Evolutionary conservation across 2,113 vertebrate genomes (phyloP), one percentile per base, ranked within the genome.

Genomic region (Phylloscopus trochiloides): DNA sequence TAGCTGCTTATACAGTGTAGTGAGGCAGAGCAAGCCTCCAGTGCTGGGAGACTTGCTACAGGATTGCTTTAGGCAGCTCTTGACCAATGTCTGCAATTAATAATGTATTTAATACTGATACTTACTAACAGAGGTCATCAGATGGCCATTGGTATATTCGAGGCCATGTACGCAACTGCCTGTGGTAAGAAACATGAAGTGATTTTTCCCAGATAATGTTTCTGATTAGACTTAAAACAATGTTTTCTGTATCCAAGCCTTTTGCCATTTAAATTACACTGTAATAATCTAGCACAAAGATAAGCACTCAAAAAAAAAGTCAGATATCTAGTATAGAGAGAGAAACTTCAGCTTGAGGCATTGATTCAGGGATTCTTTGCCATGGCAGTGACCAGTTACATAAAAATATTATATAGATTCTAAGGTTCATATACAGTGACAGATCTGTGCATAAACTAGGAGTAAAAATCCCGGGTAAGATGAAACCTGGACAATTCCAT

Each of bases 1-100:
- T 71, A 38, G 11, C 31, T 48, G 24, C 8, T 57, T 62, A 20
- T 3, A 3, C 8, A 28, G 7, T 1, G 0, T 48, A 18, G 17
- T 18, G 16, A 82, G 47, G 25, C 28, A 75, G n/a, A 71, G 12
- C 10, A 67, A 61, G 8, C 10, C 25, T 48, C 14, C 0, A 0
- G 6, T 67, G 10, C 12, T n/a, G 11, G 8, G 10, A 63, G 7
- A 24, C 20, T 48, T 77, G 12, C 34, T 74, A 4, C 10, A 36
- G 9, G 14, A 36, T 54, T 62, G 36, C 12, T 54, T 67, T 65
- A 51, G 43, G 17, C 9, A 8, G 7, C 14, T 42, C 8, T 77
- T 45, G 40, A 36, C 16, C 6, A 55, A 10, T 40, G 10, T 7
- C 31, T 71, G 40, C 10, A 36, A 17, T 81, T 70, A 65, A 31